A percentile compares a stretch with the other conserved stretches of the same genome.
Evolutionary conservation across 2,888 invertebrate genomes (phyloP).

Genomic region (Petrolisthes manimaculis): DNA sequence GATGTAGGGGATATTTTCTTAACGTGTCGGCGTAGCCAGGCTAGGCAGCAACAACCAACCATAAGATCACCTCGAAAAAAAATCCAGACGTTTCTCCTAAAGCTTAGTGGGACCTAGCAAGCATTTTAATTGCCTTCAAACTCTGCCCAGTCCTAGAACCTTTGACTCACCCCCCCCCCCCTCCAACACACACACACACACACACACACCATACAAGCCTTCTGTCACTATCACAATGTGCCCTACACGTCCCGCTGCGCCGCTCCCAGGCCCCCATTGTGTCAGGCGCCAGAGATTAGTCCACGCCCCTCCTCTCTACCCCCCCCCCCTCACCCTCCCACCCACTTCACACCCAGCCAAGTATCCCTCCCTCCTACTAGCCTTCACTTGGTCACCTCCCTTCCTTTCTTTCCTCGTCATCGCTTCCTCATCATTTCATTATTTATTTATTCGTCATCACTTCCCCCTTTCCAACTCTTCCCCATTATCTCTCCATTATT

Average conservation of each 20-base stretch:
- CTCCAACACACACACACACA: not conserved
- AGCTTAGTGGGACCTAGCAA: no score
- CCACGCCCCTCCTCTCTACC: not conserved
- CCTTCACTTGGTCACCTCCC: not conserved
- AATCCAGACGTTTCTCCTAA: no score
- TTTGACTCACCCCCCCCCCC: not conserved
- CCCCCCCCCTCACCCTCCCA: not conserved
- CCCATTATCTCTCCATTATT: not conserved
- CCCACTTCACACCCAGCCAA: not conserved
- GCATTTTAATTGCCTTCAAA: not conserved
- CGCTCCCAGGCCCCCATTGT: conserved; percentile 43
- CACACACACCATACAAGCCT: not conserved
- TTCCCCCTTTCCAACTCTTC: not conserved
- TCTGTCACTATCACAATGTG: conserved; percentile 32
- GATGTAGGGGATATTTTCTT: no score
- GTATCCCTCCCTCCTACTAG: not conserved
- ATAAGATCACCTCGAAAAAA: no score
- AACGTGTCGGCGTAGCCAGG: no score
- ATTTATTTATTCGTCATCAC: not conserved
- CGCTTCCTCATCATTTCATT: not conserved
- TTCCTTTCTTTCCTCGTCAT: not conserved
- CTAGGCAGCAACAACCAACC: no score
- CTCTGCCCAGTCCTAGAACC: not conserved
- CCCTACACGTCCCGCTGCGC: conserved; percentile 38
- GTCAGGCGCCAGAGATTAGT: conserved; percentile 34